These are phyloP conservation scores for Aplodontia rufa DNA, from an alignment of 2,113 vertebrate genomes.

Conservation along the genomic window DNA sequence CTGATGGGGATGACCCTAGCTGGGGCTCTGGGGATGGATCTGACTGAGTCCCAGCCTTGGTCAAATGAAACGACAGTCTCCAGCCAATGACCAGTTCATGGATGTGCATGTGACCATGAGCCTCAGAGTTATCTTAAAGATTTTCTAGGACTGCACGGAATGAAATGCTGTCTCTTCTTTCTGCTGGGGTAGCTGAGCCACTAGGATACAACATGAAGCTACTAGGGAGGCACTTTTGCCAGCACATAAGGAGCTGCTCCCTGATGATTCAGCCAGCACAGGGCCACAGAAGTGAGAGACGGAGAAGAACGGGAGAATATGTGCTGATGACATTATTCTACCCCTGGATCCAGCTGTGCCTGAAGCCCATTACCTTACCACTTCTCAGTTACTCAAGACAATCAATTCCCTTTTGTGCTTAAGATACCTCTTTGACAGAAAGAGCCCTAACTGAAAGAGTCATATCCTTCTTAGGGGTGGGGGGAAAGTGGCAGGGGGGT, in stretches of 20 bases:
- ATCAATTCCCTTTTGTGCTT: not conserved
- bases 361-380: not conserved
- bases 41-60: not conserved
- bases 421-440: not conserved
- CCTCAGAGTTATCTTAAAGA: not conserved
- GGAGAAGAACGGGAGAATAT: not conserved
- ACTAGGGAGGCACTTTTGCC: not conserved
- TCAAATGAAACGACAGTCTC: not conserved
- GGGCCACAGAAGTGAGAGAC: not conserved
- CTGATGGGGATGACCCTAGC: not conserved
- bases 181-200: not conserved
- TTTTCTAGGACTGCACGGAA: not conserved
- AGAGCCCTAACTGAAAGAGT: not conserved
- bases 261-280: not conserved
- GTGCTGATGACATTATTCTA: not conserved
- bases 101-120: not conserved
- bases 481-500: not conserved
- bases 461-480: not conserved
- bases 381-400: not conserved
- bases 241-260: not conserved
- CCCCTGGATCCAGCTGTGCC: conserved; percentile 22
- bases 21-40: not conserved
- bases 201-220: not conserved
- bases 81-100: not conserved
- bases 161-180: not conserved